These are phyloP conservation scores for Caenorhabditis sp. DNA, from an alignment of 2,888 invertebrate species.

Conservation along the genomic window DNA sequence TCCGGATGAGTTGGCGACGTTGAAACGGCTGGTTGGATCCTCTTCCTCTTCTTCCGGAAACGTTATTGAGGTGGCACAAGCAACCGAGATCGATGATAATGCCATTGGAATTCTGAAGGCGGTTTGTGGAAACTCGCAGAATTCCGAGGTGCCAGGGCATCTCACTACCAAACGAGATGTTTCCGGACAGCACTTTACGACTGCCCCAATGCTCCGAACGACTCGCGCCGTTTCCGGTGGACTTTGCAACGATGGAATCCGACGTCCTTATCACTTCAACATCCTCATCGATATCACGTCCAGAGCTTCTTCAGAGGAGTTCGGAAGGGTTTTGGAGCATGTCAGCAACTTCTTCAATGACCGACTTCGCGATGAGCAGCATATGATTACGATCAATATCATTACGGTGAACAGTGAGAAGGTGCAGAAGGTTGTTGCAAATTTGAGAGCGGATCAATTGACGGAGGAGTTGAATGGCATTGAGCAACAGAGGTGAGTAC, in stretches of 20 bases:
- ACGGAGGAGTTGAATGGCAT: constrained; percentile 43
- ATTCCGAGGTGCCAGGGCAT: constrained; percentile 48
- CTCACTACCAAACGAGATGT: constrained; percentile 67
- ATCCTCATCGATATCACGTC: constrained; percentile 77
- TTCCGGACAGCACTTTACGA: constrained; percentile 59
- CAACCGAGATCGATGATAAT: constrained; percentile 67
- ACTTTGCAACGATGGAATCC: constrained; percentile 77
- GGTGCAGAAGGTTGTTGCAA: constrained; percentile 60
- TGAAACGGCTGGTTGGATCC: constrained; percentile 75
- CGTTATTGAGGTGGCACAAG: constrained; percentile 63
- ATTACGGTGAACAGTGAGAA: constrained; percentile 76
- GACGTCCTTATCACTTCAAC: constrained; percentile 76
- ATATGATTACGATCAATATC: constrained; percentile 72
- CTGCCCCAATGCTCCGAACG: constrained; percentile 68
- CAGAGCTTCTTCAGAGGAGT: constrained; percentile 70
- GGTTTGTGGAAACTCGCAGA: constrained; percentile 66
- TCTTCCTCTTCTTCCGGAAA: constrained; percentile 30
- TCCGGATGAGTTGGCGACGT: constrained; percentile 72
- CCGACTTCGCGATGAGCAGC: constrained; percentile 69
- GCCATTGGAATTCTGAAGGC: constrained; percentile 57
- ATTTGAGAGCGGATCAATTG: constrained; percentile 55
- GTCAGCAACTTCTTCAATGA: constrained; percentile 71
- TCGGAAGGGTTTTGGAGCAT: constrained; percentile 70
- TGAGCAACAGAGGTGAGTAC: constrained; percentile 31
- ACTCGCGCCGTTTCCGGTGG: constrained; percentile 74